Conservation (phyloP, 2,888 invertebrate species). For the Pristionchus exspectatus region DNA sequence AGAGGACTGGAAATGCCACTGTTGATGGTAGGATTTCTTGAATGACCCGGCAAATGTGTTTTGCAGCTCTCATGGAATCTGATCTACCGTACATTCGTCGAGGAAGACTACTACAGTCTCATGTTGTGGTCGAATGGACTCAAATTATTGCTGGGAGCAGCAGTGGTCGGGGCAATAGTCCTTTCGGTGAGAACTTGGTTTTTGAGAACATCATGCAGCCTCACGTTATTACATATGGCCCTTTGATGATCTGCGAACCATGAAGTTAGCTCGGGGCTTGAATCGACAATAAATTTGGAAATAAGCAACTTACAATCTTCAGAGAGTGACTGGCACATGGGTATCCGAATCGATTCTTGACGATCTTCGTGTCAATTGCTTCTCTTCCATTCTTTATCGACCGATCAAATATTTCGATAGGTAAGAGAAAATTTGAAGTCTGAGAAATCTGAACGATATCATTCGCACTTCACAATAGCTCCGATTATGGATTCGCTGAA, state of each 20-base stretch:
- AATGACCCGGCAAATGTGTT: neutral
- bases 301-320: neutral
- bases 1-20: conserved; percentile 24
- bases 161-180: neutral
- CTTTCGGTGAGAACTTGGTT: conserved; percentile 38
- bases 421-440: neutral
- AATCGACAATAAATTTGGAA: too few relatives aligned
- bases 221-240: neutral
- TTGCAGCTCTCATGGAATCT: conserved; percentile 38
- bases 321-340: conserved; percentile 30
- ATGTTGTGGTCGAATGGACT: neutral
- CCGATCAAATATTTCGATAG: conserved; percentile 50
- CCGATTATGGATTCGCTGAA: too few relatives aligned
- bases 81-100: neutral
- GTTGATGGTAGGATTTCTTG: neutral
- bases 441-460: too few relatives aligned
- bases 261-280: too few relatives aligned
- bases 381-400: conserved; percentile 50
- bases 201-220: neutral
- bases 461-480: too few relatives aligned
- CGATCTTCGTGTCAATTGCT: neutral
- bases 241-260: neutral
- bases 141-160: neutral
- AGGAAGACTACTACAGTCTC: conserved; percentile 12
- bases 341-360: conserved; percentile 43